Base-by-base conservation (phyloP, 2,888 invertebrate genomes). In the Oxycera nigricornis region DNA sequence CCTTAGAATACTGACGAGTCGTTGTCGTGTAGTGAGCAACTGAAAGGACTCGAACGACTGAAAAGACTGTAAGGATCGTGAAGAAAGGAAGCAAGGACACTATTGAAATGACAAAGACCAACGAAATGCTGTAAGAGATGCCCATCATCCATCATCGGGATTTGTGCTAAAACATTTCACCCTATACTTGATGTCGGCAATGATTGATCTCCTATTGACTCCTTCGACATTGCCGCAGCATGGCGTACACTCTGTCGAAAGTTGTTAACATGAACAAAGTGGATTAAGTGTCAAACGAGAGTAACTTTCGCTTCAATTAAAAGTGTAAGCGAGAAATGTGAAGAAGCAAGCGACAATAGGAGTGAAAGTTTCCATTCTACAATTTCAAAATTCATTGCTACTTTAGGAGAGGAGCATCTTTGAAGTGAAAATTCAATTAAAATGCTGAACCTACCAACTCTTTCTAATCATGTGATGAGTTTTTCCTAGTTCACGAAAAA, bases 161-260 rank as follows among this genome's bases (percentile, higher is more conserved):
- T 70, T 70, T 70, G 70, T 70, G 70, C 55, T 70, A 55, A 55
- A 70, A 55, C 70, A 70, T 70, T 70, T 70, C 55, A 52, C 55
- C 55, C 55, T 55, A 31, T 70, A 70, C 70, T 70, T 55, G 35
- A 70, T 70, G 70, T 55, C 70, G 55, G 22, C 70, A 70, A 70
- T 70, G 70, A 70, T 70, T 70, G 70, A 70, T 70, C 70, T 70
- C 55, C 70, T 55, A 70, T 70, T 70, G 70, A 55, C 70, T 70
- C 70, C 70, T 70, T 50, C 28, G 11, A 30, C 52, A 52, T 22
- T 20, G 28, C 30, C 70, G 35, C 35, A 22, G 35, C 55, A 52
- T 52, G 35, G 20, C 30, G 26, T 52, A 28, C n/a, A 31, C 26
- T 31, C 70, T 70, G 70, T 70, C 70, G 14, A 55, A 55, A 55